Conservation (phyloP, 1,140 invertebrate species). For the Drosophila obscura region DNA sequence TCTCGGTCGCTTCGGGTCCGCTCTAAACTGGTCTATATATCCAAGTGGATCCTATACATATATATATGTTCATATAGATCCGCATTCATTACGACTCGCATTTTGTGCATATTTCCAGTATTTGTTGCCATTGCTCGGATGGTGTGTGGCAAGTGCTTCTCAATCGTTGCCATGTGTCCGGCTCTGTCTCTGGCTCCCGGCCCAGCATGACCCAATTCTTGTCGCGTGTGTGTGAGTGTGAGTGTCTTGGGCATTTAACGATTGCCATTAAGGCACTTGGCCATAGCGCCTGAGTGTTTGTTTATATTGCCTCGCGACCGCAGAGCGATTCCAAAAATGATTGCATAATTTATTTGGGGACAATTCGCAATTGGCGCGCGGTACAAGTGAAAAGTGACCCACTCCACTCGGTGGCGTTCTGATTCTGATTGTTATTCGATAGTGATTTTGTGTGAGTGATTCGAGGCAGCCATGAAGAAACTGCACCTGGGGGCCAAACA, state of each 20-base stretch:
- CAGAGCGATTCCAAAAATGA: constrained; percentile 54
- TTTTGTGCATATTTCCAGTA: constrained; percentile 23
- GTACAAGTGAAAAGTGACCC: constrained; percentile 2
- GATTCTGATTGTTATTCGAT: constrained; percentile 4
- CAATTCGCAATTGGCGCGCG: constrained; percentile 13
- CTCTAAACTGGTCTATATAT: constrained; percentile 26
- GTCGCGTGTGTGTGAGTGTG: background rate
- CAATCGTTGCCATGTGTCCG: constrained; percentile 42
- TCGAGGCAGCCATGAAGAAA: constrained; percentile 65
- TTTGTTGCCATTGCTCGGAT: constrained; percentile 17
- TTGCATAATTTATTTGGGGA: constrained; percentile 67
- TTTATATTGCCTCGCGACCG: constrained; percentile 55
- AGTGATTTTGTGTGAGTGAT: constrained; percentile 9
- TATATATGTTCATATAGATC: constrained; percentile 3
- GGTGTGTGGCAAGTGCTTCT: background rate
- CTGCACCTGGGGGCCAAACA: constrained; percentile 72
- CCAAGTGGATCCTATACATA: constrained; percentile 16
- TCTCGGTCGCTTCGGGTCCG: constrained; percentile 32
- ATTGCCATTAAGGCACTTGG: constrained; percentile 45
- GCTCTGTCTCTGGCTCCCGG: background rate
- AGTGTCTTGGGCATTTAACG: constrained; percentile 41
- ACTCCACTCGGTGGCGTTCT: constrained; percentile 4
- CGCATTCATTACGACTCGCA: constrained; percentile 1
- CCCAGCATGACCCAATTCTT: constrained; percentile 42
- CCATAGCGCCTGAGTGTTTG: constrained; percentile 67